Percentiles rank a stretch among this genome's conserved stretches.
phyloP scores from a whole-genome alignment of 1,140 invertebrate genomes.

The Drosophila lacteicornis region DNA sequence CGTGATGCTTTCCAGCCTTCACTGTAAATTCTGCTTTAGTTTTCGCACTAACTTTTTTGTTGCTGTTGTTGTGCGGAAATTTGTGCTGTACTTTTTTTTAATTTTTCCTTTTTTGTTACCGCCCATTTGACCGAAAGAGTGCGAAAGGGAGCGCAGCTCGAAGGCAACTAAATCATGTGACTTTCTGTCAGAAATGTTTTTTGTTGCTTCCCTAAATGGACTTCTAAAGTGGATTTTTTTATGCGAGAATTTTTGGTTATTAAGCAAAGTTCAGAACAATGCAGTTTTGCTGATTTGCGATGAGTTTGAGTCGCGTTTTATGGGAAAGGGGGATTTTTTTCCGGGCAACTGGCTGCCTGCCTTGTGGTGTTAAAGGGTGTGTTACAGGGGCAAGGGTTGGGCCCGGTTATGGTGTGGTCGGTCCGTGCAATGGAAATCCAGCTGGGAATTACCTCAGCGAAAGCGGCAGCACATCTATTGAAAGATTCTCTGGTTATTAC shows the following conservation, averaged over 20 bases:
- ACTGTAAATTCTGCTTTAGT: constrained; percentile 46
- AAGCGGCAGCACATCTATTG: constrained; percentile 17
- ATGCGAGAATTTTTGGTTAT: constrained; percentile 74
- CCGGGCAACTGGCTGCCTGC: not conserved
- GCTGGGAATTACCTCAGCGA: constrained; percentile 36
- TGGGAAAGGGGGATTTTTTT: constrained; percentile 26
- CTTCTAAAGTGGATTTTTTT: constrained; percentile 50
- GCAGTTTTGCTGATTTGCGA: constrained; percentile 57
- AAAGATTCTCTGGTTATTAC: constrained; percentile 17
- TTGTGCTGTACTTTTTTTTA: constrained; percentile 55
- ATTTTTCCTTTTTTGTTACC: constrained; percentile 3
- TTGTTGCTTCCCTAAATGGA: constrained; percentile 34
- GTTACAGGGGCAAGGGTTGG: constrained; percentile 7
- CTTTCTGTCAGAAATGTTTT: constrained; percentile 55
- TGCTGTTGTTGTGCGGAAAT: constrained; percentile 63
- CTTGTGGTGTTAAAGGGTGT: constrained; percentile 12
- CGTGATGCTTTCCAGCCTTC: not conserved
- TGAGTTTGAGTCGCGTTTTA: constrained; percentile 42
- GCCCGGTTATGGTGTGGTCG: constrained; percentile 16
- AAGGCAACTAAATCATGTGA: constrained; percentile 77
- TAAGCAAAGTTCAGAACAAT: constrained; percentile 71
- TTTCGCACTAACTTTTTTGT: constrained; percentile 63
- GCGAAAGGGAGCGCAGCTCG: constrained; percentile 20
- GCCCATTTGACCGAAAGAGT: constrained; percentile 25
- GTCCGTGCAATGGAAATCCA: constrained; percentile 31